Conservation (phyloP, 2,113 vertebrate species). For the Bufo bufo region DNA sequence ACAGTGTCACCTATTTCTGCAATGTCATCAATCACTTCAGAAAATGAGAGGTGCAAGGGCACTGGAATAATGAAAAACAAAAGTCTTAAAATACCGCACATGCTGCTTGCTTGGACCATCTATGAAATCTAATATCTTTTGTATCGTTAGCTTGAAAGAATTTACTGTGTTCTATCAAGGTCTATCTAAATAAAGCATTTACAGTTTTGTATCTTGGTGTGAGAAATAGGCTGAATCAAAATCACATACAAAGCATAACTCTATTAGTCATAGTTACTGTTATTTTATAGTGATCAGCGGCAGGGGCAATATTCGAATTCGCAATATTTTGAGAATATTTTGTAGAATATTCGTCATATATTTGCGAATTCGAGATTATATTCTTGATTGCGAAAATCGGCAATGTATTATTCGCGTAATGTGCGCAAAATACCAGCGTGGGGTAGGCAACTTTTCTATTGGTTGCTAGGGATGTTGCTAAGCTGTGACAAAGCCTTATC, state of each 20-base stretch:
- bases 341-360: too few relatives aligned
- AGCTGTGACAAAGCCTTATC: too few relatives aligned
- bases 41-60: constrained; percentile 38
- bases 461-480: too few relatives aligned
- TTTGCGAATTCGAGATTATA: too few relatives aligned
- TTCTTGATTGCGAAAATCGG: too few relatives aligned
- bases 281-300: too few relatives aligned
- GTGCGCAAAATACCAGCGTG: too few relatives aligned
- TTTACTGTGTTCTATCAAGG: constrained; percentile 15
- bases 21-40: constrained; percentile 32
- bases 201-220: background rate
- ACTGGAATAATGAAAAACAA: constrained; percentile 25
- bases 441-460: too few relatives aligned
- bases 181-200: background rate
- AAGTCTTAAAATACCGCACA: constrained; percentile 30
- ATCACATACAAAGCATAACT: background rate
- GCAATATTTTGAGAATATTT: too few relatives aligned
- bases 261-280: constrained; percentile 49
- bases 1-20: constrained; percentile 27
- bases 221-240: constrained; percentile 3
- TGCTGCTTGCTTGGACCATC: background rate
- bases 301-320: too few relatives aligned
- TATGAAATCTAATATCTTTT: background rate
- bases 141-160: background rate
- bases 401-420: too few relatives aligned